Conservation (phyloP, 2,888 invertebrate genomes). For the Drosophila nigritarsus region DNA sequence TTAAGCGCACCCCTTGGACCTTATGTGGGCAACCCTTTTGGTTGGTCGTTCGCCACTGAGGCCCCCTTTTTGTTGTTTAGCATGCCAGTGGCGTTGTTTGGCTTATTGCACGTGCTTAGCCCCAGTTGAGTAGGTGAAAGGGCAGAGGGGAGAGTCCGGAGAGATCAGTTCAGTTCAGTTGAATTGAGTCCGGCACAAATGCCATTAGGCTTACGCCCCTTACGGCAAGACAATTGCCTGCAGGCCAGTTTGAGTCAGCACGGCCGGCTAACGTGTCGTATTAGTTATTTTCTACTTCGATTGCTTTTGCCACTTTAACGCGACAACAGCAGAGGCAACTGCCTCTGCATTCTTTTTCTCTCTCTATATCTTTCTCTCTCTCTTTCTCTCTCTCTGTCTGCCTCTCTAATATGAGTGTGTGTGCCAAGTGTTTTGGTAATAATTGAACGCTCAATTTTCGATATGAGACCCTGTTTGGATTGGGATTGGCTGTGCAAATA, state of each 20-base stretch:
- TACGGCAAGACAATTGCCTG: slow-evolving; percentile 67
- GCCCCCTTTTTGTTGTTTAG: slow-evolving; percentile 62
- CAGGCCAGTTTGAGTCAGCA: slow-evolving; percentile 63
- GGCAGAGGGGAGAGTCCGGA: neutral
- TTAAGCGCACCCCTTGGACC: slow-evolving; percentile 62
- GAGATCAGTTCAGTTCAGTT: slow-evolving; percentile 36
- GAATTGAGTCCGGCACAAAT: slow-evolving; percentile 52
- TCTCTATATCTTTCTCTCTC: no score
- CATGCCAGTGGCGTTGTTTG: slow-evolving; percentile 81
- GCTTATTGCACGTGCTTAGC: slow-evolving; percentile 78
- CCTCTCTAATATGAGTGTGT: slow-evolving; percentile 4
- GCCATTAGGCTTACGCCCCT: slow-evolving; percentile 72
- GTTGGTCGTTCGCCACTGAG: slow-evolving; percentile 28
- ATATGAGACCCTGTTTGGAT: slow-evolving; percentile 57
- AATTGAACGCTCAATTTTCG: slow-evolving; percentile 78
- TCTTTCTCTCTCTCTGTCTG: neutral
- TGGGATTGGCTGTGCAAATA: slow-evolving; percentile 24
- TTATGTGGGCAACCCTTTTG: slow-evolving; percentile 68
- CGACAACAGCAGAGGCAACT: slow-evolving; percentile 65
- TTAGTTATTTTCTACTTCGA: slow-evolving; percentile 81
- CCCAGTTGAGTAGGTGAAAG: slow-evolving; percentile 36
- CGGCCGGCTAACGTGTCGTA: slow-evolving; percentile 78
- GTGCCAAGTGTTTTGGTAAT: slow-evolving; percentile 73
- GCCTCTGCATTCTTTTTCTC: neutral
- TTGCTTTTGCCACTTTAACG: slow-evolving; percentile 82